phyloP scores from a whole-genome alignment of 2,113 vertebrate species.

The Rousettus leschenaultii region DNA sequence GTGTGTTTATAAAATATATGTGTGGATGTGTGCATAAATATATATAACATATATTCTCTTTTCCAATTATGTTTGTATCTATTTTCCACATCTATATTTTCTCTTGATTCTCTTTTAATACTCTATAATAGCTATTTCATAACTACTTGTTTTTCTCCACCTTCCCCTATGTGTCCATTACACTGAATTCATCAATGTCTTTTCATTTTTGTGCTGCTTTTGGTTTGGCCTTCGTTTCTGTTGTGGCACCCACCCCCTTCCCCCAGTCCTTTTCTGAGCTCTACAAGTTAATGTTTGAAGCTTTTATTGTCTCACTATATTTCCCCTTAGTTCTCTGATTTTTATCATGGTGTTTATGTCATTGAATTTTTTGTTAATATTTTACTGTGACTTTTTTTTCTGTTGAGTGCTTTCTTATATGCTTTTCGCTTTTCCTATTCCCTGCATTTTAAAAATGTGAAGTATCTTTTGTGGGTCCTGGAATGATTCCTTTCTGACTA shows the following conservation, averaged over 20 bases:
- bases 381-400: not conserved
- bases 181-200: not conserved
- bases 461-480: not conserved
- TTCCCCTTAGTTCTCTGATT: not conserved
- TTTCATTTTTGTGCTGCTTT: not conserved
- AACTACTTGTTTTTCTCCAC: not conserved
- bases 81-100: not conserved
- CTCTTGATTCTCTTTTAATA: not conserved
- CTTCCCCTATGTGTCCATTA: not conserved
- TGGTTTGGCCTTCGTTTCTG: not conserved
- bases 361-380: not conserved
- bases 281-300: not conserved
- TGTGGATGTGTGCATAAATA: not conserved
- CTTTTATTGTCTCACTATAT: not conserved
- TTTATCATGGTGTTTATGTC: not conserved
- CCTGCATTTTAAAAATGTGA: not conserved
- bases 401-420: not conserved
- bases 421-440: not conserved
- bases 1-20: not conserved
- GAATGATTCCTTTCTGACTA: not conserved
- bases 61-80: not conserved
- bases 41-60: not conserved
- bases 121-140: not conserved
- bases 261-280: not conserved
- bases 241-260: not conserved